Percentiles rank a stretch among this genome's conserved stretches.
Conservation (phyloP, 1,140 invertebrate genomes). For the Pogonognathellus flavescens region DNA sequence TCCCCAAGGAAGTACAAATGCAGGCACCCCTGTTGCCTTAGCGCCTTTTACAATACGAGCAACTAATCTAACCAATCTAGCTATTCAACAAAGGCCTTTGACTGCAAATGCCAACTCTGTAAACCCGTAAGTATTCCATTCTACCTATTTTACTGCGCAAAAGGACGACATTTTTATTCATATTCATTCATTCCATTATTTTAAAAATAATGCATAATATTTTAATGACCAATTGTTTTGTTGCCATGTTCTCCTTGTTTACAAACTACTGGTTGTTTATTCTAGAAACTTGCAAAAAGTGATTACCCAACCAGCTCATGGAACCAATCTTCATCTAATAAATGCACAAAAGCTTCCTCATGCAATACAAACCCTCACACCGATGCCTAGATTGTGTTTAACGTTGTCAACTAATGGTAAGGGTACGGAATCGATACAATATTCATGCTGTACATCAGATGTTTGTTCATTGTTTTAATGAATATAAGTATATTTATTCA, state of each 20-base stretch:
- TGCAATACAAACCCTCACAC: slow-evolving; percentile 62
- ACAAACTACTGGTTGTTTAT: slow-evolving; percentile 35
- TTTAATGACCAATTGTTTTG: background rate
- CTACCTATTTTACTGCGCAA: background rate
- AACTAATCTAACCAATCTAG: slow-evolving; percentile 58
- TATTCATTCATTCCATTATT: no score
- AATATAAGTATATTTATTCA: no score
- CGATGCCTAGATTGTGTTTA: slow-evolving; percentile 62
- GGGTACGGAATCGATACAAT: slow-evolving; percentile 46
- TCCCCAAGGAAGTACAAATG: slow-evolving; percentile 47
- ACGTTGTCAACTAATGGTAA: slow-evolving; percentile 65
- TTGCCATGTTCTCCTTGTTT: background rate
- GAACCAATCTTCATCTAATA: slow-evolving; percentile 66
- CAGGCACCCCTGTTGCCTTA: slow-evolving; percentile 47
- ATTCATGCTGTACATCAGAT: background rate
- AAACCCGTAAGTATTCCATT: slow-evolving; percentile 59
- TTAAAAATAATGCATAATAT: no score
- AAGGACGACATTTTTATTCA: no score
- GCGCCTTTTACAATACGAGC: slow-evolving; percentile 64
- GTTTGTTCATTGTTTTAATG: no score
- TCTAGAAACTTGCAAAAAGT: slow-evolving; percentile 65
- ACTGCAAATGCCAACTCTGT: slow-evolving; percentile 49
- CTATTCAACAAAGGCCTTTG: slow-evolving; percentile 61
- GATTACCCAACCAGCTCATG: slow-evolving; percentile 67
- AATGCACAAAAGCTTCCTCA: slow-evolving; percentile 64